Conservation (phyloP, 2,797 vertebrate genomes). For the Hyperoplus immaculatus region DNA sequence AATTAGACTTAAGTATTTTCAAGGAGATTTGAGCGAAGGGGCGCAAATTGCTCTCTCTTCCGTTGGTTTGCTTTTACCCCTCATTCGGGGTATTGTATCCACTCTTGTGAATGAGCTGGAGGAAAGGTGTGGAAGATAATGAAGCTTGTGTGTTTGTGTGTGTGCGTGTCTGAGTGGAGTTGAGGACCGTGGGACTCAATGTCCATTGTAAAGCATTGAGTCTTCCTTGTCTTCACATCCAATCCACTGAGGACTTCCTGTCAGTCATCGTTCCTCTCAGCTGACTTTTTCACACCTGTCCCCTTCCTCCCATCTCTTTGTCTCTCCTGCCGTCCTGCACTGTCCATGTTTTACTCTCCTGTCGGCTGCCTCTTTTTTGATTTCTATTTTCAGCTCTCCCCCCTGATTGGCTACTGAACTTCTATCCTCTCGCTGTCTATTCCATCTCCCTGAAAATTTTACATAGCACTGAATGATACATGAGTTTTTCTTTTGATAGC, state of each 20-base stretch:
- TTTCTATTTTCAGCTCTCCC: conserved; percentile 70
- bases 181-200: conserved; percentile 27
- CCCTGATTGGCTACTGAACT: conserved; percentile 48
- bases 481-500: conserved; percentile 78
- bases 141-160: conserved; percentile 15
- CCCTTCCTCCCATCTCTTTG: conserved; percentile 52
- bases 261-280: conserved; percentile 71
- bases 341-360: conserved; percentile 38
- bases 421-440: conserved; percentile 59
- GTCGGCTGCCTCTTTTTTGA: conserved; percentile 43
- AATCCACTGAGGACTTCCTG: conserved; percentile 65
- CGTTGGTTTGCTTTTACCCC: conserved; percentile 44
- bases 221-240: conserved; percentile 67
- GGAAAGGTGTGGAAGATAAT: conserved; percentile 36
- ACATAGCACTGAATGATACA: conserved; percentile 80
- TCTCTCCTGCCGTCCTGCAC: conserved; percentile 51
- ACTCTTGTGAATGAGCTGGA: conserved; percentile 58
- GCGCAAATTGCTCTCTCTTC: conserved; percentile 39
- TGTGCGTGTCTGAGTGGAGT: conserved; percentile 23
- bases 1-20: conserved; percentile 67
- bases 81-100: conserved; percentile 44
- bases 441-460: conserved; percentile 74
- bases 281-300: conserved; percentile 74
- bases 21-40: conserved; percentile 59
- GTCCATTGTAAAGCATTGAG: conserved; percentile 39